These are phyloP conservation scores for Glossophaga mutica DNA, from an alignment of 2,797 vertebrate species.

Conservation along the genomic window DNA sequence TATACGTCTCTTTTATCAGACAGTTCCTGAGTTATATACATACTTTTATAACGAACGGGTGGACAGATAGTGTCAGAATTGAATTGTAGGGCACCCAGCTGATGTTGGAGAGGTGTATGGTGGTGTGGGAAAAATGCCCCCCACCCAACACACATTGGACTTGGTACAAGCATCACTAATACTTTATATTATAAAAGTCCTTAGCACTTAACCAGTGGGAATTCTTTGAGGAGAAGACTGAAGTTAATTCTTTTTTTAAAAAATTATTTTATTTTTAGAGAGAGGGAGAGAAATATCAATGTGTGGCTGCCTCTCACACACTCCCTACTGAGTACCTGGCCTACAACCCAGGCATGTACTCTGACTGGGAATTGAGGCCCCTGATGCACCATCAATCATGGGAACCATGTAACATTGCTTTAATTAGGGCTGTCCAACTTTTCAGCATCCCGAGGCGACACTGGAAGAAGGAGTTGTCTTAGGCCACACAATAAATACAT, in stretches of 20 bases:
- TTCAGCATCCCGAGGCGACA: no score
- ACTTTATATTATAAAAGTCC: not conserved
- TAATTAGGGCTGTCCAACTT: no score
- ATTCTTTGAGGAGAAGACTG: not conserved
- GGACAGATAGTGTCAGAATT: not conserved
- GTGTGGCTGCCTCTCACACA: no score
- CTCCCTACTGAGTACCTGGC: no score
- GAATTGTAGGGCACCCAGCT: not conserved
- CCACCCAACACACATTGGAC: not conserved
- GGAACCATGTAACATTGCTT: not conserved
- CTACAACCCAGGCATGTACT: no score
- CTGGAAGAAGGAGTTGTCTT: no score
- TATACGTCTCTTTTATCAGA: not conserved
- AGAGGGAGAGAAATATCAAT: not conserved
- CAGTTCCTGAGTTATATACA: not conserved
- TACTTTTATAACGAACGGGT: not conserved
- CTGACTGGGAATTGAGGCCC: no score
- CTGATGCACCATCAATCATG: not conserved
- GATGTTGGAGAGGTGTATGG: not conserved
- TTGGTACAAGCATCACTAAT: not conserved
- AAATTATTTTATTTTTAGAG: not conserved
- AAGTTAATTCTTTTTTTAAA: not conserved
- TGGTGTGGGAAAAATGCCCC: not conserved
- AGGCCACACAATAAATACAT: no score
- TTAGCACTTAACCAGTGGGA: not conserved